These are phyloP conservation scores for Ailurus styani DNA, from an alignment of 2,113 vertebrate genomes.

Conservation along the genomic window DNA sequence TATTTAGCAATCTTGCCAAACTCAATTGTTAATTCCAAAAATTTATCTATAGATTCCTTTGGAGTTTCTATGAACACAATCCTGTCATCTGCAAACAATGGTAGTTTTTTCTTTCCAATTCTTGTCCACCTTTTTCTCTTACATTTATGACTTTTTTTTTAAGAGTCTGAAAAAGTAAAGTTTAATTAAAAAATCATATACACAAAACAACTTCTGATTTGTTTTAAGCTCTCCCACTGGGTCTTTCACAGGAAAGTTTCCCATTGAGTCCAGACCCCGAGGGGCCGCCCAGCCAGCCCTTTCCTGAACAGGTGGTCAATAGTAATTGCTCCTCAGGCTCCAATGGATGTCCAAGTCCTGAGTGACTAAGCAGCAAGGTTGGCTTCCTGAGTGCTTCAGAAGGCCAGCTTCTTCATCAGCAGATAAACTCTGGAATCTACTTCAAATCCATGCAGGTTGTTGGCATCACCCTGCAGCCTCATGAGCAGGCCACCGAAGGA, in stretches of 20 bases:
- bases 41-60: background rate
- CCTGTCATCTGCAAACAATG: background rate
- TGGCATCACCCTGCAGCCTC: constrained; percentile 97
- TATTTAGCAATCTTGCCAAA: constrained; percentile 1
- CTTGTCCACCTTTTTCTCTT: background rate
- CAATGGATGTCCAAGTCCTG: background rate
- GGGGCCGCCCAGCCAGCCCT: background rate
- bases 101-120: background rate
- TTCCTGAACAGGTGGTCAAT: background rate
- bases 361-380: background rate
- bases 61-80: background rate
- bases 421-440: constrained; percentile 97
- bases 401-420: constrained; percentile 98
- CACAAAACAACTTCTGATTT: constrained; percentile 29
- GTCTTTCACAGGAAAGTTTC: background rate
- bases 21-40: background rate
- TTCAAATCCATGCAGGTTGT: constrained; percentile 98
- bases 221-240: background rate
- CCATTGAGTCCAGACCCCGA: background rate
- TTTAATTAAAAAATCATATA: constrained; percentile 56
- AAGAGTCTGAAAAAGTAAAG: constrained; percentile 46
- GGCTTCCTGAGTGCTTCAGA: constrained; percentile 80
- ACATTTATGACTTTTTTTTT: too few relatives aligned
- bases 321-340: background rate
- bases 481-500: constrained; percentile 97